Conservation (phyloP, 2,113 vertebrate genomes). For the Dasypus novemcinctus region DNA sequence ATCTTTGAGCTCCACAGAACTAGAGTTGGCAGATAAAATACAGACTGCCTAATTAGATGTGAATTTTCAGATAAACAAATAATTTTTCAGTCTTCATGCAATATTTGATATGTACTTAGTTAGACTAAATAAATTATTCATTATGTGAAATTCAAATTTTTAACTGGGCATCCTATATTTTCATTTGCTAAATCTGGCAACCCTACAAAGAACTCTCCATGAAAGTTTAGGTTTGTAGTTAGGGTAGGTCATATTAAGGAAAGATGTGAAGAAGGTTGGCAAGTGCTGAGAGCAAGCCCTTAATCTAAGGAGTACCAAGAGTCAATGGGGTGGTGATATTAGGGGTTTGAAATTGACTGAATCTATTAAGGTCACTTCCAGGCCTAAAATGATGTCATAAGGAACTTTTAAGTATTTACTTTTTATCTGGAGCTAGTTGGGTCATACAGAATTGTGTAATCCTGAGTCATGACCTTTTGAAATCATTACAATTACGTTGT, state of each 20-base stretch:
- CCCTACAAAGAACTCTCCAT: not conserved
- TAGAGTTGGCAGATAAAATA: not conserved
- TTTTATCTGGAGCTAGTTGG: not conserved
- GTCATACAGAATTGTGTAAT: not conserved
- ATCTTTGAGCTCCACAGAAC: not conserved
- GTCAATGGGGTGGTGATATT: not conserved
- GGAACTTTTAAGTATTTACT: not conserved
- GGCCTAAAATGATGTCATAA: not conserved
- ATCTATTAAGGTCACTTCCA: not conserved
- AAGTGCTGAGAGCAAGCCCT: not conserved
- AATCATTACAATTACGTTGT: constrained; percentile 27
- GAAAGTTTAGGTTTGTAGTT: not conserved
- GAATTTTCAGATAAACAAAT: not conserved
- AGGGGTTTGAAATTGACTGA: not conserved
- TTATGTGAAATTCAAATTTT: not conserved
- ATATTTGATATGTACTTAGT: not conserved
- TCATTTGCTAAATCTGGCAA: not conserved
- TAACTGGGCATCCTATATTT: not conserved
- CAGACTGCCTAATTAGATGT: not conserved
- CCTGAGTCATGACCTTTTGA: constrained; percentile 22
- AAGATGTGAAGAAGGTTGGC: not conserved
- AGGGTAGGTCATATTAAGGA: not conserved
- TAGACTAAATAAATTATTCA: not conserved
- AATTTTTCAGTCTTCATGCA: not conserved
- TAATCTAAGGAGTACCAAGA: not conserved